Base-by-base conservation (phyloP, 2,797 vertebrate genomes). In the Gymnothorax reevesii region DNA sequence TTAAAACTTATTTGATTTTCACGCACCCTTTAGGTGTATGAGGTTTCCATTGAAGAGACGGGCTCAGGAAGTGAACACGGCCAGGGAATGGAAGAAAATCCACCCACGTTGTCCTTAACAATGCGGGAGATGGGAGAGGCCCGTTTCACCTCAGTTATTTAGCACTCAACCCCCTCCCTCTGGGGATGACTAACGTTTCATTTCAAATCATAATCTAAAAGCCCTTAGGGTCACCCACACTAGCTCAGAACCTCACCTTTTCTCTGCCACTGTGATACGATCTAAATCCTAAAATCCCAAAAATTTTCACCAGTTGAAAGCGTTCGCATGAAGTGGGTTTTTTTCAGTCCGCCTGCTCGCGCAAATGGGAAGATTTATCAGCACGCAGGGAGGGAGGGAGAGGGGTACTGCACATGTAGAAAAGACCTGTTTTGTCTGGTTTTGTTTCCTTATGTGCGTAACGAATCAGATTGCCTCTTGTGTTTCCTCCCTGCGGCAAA, bases 381-480 rank as follows among this genome's bases (percentile, higher is more conserved):
- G 25, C 25, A 82, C 33, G 82, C 69, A 59, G 52, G 22, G 22
- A 10, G 73, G 6, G 33, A 49, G 69, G 57, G 57, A 17, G 55
- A 85, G 59, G 0, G 75, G 42, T 42, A 42, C 33, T 42, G 33
- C 33, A 42, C 2, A 42, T 42, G 42, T 57, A 62, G 60, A 62
- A 62, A 79, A 33, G 80, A 86, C 75, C 9, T 15, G 79, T 79
- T n/a, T 86, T 66, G 64, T 66, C 64, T 66, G 7, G 64, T 66
- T 66, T 66, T 66, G 22, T 57, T 73, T 73, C 33, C n/a, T 33
- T 86, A 77, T 66, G 77, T 57, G 77, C 60, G 77, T 82, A 82
- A 86, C 85, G 83, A 86, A 86, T 83, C 79, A 82, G 52, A 9
- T 60, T 71, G 85, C 85, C 55, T 33, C 79, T 83, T 83, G 25